Evolutionary conservation across 2,113 vertebrate genomes (phyloP), one percentile per base, ranked within the genome.

Genomic region (Sinocyclocheilus anophthalmus): DNA sequence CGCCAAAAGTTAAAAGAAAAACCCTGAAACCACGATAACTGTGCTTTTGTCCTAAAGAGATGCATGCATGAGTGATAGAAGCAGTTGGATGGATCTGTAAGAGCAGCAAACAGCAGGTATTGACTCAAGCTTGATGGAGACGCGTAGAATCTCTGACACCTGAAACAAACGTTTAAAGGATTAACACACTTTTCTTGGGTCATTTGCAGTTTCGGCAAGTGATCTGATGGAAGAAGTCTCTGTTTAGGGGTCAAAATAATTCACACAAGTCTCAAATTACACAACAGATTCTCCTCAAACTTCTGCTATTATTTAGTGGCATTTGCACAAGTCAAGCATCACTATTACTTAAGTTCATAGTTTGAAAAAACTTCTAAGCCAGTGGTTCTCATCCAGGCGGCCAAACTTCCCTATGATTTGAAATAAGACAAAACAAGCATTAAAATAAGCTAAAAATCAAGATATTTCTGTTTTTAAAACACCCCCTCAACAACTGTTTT

Each of bases 31-130:
- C 4, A 0, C 2, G 30, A 67, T 65, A 57, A 42, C 70, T 57
- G 20, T 82, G 63, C n/a, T 55, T 69, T 78, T 16, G 5, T 87
- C 55, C 65, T 39, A 33, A 33, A 33, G 77, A 87, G 87, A 77
- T 20, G n/a, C 53, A 77, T 76, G 80, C 50, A 33, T 10, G 14
- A 92, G 69, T 2, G 48, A 83, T 76, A 42, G 81, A 77, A 88
- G 86, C 84, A 67, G 83, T 33, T 83, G 48, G 37, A 84, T 65
- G 78, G 86, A 79, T 73, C 70, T 81, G 87, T 5, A 37, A 37
- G 37, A 37, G 37, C 37, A 37, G 37, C 48, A 24, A 75, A 85
- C 89, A 84, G 83, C 48, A 77, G 48, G 13, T 7, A 30, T 33
- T 55, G 9, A 57, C 5, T 12, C 9, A 3, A 45, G 39, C 75